Percentiles rank a stretch among this genome's conserved stretches.
phyloP scores from a whole-genome alignment of 2,888 invertebrate species.

The Geotrupes spiniger region DNA sequence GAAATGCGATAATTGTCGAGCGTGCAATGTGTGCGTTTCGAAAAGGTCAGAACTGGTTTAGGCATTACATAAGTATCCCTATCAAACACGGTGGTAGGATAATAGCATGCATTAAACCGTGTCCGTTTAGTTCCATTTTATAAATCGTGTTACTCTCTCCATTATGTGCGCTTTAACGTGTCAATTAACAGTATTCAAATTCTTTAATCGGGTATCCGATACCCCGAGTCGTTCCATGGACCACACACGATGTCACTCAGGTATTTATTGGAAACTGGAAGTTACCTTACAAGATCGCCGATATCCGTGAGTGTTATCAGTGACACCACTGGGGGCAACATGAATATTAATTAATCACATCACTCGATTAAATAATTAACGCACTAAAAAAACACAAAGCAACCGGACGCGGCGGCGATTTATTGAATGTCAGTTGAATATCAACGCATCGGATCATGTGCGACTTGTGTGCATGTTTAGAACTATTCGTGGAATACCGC shows the following conservation, averaged over 20 bases:
- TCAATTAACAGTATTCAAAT: conserved; percentile 45
- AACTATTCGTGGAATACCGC: conserved; percentile 37
- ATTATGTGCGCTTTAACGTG: conserved; percentile 40
- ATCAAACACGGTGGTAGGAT: conserved; percentile 30
- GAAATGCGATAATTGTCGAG: conserved; percentile 4
- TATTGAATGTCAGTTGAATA: conserved; percentile 7
- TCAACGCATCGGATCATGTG: conserved; percentile 4
- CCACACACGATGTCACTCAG: conserved; percentile 32
- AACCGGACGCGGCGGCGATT: conserved; percentile 6
- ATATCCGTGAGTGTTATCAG: conserved; percentile 28
- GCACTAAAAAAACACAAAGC: conserved; percentile 8
- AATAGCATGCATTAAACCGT: conserved; percentile 41
- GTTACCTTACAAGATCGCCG: conserved; percentile 29
- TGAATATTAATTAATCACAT: conserved; percentile 29
- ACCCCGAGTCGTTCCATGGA: conserved; percentile 28
- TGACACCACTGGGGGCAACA: conserved; percentile 25
- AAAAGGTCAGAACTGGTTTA: conserved; percentile 39
- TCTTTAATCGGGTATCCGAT: conserved; percentile 33
- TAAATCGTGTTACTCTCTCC: conserved; percentile 34
- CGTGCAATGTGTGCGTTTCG: conserved; percentile 4
- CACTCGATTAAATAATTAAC: conserved; percentile 20
- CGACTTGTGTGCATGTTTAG: neutral
- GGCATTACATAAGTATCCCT: conserved; percentile 32
- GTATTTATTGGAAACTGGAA: conserved; percentile 14
- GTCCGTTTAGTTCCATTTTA: conserved; percentile 41